These are phyloP conservation scores for Caenorhabditis angaria DNA, from an alignment of 2,888 invertebrate species.

Conservation along the genomic window DNA sequence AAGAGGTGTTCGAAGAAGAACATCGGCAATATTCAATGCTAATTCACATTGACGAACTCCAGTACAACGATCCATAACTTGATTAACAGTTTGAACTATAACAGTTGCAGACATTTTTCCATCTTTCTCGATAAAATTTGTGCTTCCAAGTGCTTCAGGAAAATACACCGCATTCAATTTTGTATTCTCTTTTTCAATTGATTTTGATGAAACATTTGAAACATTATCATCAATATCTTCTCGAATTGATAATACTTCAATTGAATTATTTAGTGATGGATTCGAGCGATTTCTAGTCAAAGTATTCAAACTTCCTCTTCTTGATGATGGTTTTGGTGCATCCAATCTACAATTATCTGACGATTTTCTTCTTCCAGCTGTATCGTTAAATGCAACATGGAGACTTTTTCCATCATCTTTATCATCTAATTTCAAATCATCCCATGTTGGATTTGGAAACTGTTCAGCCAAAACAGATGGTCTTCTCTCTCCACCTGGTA, in stretches of 20 bases:
- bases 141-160: conserved; percentile 74
- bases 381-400: conserved; percentile 62
- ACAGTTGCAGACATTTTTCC: conserved; percentile 92
- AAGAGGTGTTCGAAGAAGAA: conserved; percentile 86
- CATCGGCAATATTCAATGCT: conserved; percentile 88
- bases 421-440: conserved; percentile 57
- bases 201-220: conserved; percentile 51
- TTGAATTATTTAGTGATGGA: conserved; percentile 57
- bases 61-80: conserved; percentile 83
- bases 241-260: conserved; percentile 55
- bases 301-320: conserved; percentile 47
- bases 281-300: conserved; percentile 49
- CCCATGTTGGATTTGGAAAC: conserved; percentile 65
- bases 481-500: conserved; percentile 51
- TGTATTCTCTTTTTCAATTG: conserved; percentile 42
- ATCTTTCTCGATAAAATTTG: conserved; percentile 90
- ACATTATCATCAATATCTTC: conserved; percentile 50
- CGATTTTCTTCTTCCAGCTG: conserved; percentile 28
- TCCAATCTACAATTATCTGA: conserved; percentile 26
- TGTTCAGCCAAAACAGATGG: conserved; percentile 36
- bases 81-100: conserved; percentile 74
- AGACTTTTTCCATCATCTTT: conserved; percentile 43
- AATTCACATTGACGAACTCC: conserved; percentile 90
- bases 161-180: conserved; percentile 41
- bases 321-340: conserved; percentile 13